Evolutionary conservation across 2,113 vertebrate genomes (phyloP).

Genomic region (Thunnus thynnus): DNA sequence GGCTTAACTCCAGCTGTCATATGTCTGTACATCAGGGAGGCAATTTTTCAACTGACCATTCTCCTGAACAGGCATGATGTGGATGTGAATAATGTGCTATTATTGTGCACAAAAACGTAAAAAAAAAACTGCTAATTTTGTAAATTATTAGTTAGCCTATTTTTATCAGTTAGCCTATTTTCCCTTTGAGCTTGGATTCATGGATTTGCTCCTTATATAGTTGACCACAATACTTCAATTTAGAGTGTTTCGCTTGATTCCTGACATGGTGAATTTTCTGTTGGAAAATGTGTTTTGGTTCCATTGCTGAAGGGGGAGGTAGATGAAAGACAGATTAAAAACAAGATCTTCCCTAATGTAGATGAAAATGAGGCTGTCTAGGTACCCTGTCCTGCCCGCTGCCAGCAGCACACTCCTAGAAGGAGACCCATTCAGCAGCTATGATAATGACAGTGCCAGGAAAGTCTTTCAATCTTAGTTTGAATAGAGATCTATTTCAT

Average conservation of each 20-base stretch:
- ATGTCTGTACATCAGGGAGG: conserved; percentile 35
- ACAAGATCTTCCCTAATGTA: conserved; percentile 11
- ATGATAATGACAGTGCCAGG: conserved; percentile 28
- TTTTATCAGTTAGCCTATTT: conserved; percentile 17
- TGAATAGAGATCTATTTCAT: conserved; percentile 50
- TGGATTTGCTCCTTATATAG: conserved; percentile 6
- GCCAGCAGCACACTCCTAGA: conserved; percentile 18
- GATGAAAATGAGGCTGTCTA: conserved; percentile 19
- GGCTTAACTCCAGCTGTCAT: conserved; percentile 37
- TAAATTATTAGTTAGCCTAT: background rate
- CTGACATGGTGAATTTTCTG: background rate
- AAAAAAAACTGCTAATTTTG: conserved; percentile 33
- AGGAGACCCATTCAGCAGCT: conserved; percentile 31
- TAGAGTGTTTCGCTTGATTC: background rate
- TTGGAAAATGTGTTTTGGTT: background rate
- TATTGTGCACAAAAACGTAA: conserved; percentile 36
- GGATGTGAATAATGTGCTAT: conserved; percentile 44
- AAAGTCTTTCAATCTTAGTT: conserved; percentile 46
- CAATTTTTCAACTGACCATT: conserved; percentile 39
- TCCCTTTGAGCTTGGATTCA: background rate
- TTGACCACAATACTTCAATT: background rate
- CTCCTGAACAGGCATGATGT: conserved; percentile 24
- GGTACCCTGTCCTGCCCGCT: conserved; percentile 6
- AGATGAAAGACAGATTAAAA: conserved; percentile 37
- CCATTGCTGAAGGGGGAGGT: background rate